A percentile compares a stretch with the other conserved stretches of the same genome.
Evolutionary conservation across 2,113 vertebrate species (phyloP).

Genomic region (Sapajus apella): DNA sequence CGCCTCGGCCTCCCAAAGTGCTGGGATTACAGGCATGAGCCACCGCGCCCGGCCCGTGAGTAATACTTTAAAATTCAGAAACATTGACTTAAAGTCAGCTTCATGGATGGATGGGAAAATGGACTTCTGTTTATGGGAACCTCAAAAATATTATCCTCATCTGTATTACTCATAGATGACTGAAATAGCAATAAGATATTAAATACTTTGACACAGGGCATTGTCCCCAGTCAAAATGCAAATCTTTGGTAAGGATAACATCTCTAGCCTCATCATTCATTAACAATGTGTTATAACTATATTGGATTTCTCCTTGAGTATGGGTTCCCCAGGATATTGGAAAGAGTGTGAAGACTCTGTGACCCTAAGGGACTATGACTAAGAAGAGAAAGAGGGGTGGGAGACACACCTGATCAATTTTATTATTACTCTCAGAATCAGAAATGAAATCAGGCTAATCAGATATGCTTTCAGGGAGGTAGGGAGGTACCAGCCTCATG

Average conservation of each 20-base stretch:
- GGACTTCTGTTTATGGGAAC: not conserved
- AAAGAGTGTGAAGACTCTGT: slow-evolving; percentile 1
- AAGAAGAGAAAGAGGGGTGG: not conserved
- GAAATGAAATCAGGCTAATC: not conserved
- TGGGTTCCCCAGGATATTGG: not conserved
- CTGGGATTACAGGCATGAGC: too few relatives aligned
- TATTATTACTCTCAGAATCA: not conserved
- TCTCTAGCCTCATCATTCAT: not conserved
- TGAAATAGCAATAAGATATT: not conserved
- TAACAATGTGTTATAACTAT: not conserved
- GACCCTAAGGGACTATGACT: not conserved
- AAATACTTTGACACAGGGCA: not conserved
- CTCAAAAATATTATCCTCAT: not conserved
- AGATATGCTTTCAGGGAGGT: not conserved
- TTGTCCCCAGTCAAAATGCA: not conserved
- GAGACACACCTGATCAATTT: not conserved
- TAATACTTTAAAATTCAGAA: slow-evolving; percentile 18
- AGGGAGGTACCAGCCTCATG: not conserved
- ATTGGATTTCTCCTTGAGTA: not conserved
- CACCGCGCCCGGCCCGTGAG: not conserved
- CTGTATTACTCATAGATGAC: not conserved
- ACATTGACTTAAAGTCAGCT: not conserved
- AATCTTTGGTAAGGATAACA: not conserved
- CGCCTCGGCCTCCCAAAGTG: too few relatives aligned
- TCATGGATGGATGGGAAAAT: not conserved